Evolutionary conservation across 2,797 vertebrate genomes (phyloP), one percentile per base, ranked within the genome.

Genomic region (Catamblyrhynchus diadema): DNA sequence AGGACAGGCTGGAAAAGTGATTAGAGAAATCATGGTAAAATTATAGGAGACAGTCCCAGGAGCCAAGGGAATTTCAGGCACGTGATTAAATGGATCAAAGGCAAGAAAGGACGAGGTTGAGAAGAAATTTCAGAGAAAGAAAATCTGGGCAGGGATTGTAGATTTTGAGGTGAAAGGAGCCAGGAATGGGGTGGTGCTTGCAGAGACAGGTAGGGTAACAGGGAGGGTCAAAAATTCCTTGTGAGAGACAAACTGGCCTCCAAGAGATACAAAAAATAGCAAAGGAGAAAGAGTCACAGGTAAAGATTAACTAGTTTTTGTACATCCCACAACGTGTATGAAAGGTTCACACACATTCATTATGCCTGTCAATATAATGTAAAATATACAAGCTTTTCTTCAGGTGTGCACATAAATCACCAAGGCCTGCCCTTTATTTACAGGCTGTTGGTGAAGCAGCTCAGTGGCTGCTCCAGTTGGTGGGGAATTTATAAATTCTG

Each of bases 301-400:
- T 85, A 71, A 89, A 89, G 39, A n/a, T 33, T 75, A 82, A 51
- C 59, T 39, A 23, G 8, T 14, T 72, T 72, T 69, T 88, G 73
- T 23, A 37, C n/a, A 8, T 8, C 27, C 5, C n/a, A 11, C 60
- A 56, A 41, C 1, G 7, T 75, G 15, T 14, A 8, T 6, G 32
- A 24, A 60, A 61, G 30, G 30, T 2, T 54, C 51, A n/a, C 5
- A 21, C 30, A 21, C 51, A 56, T 51, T 50, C 47, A 13, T 93
- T 71, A 22, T 30, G 7, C 12, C 72, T 78, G 61, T 65, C 82
- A 91, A 71, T 86, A 22, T 27, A 50, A 81, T 74, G 50, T 78
- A 86, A 95, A 94, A 81, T 53, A 74, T 23, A 93, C 77, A 61
- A 74, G 82, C 32, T 93, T 94, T 88, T 77, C 71, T 83, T 77